Evolutionary conservation across 2,113 vertebrate species (phyloP).

Genomic region (Phalacrocorax carbo): DNA sequence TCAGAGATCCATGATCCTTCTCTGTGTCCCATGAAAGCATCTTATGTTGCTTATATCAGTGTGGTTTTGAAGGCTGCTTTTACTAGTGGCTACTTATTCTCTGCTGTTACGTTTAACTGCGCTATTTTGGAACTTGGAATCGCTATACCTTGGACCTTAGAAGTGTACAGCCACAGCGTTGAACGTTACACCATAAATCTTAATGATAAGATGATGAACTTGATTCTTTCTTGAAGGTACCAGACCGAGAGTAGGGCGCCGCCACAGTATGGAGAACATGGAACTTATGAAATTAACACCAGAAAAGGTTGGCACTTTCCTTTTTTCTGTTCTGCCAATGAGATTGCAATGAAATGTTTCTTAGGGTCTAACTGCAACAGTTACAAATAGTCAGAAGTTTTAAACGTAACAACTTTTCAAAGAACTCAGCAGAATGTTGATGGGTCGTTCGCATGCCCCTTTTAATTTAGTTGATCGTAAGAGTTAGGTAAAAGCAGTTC

Average conservation of each 20-base stretch:
- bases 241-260: constrained; percentile 81
- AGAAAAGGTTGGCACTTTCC: constrained; percentile 83
- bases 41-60: not conserved
- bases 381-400: not conserved
- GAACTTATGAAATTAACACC: constrained; percentile 95
- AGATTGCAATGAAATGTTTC: not conserved
- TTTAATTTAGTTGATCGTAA: not conserved
- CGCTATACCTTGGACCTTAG: not conserved
- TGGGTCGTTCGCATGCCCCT: not conserved
- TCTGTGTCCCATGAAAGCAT: not conserved
- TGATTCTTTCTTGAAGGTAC: constrained; percentile 75
- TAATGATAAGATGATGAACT: not conserved
- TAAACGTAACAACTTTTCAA: not conserved
- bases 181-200: not conserved
- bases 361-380: not conserved
- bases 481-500: not conserved
- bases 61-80: not conserved
- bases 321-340: not conserved
- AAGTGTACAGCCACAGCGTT: not conserved
- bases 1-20: not conserved
- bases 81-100: not conserved
- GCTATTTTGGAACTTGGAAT: not conserved
- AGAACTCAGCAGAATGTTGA: not conserved
- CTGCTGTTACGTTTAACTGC: not conserved
- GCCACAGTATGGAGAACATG: constrained; percentile 98